phyloP scores from a whole-genome alignment of 2,797 vertebrate genomes.

The Rhynchonycteris naso region DNA sequence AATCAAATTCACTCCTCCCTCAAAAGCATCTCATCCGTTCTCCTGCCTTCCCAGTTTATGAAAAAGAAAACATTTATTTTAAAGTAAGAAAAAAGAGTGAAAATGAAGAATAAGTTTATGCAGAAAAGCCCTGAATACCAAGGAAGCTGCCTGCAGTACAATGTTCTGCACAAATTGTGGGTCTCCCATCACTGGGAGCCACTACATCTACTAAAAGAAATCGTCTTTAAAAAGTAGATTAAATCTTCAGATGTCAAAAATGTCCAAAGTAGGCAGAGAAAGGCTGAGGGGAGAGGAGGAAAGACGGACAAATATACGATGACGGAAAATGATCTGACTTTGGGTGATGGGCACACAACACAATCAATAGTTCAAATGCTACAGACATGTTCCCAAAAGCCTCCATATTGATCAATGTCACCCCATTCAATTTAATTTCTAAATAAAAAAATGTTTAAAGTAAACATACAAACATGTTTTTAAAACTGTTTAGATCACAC shows the following conservation, averaged over 20 bases:
- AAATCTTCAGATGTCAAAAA: background rate
- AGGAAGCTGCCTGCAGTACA: background rate
- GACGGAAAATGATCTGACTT: too few species aligned
- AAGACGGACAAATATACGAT: too few species aligned
- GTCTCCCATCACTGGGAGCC: background rate
- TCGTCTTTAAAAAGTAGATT: background rate
- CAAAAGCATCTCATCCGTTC: conserved; percentile 12
- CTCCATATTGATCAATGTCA: too few species aligned
- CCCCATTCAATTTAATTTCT: too few species aligned
- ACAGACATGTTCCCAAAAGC: too few species aligned
- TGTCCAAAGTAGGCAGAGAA: background rate
- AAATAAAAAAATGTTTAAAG: background rate
- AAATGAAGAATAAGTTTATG: background rate
- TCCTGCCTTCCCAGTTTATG: background rate
- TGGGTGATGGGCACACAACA: too few species aligned
- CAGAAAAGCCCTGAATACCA: conserved; percentile 7
- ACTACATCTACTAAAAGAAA: background rate
- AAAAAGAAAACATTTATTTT: background rate
- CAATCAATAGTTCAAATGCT: too few species aligned
- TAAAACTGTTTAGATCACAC: background rate
- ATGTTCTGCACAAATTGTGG: background rate
- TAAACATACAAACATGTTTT: background rate
- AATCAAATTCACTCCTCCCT: background rate
- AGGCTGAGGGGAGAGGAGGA: too few species aligned
- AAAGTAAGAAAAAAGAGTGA: background rate